Conservation (phyloP, 2,888 invertebrate species). For the Lepidochitona cinerea region DNA sequence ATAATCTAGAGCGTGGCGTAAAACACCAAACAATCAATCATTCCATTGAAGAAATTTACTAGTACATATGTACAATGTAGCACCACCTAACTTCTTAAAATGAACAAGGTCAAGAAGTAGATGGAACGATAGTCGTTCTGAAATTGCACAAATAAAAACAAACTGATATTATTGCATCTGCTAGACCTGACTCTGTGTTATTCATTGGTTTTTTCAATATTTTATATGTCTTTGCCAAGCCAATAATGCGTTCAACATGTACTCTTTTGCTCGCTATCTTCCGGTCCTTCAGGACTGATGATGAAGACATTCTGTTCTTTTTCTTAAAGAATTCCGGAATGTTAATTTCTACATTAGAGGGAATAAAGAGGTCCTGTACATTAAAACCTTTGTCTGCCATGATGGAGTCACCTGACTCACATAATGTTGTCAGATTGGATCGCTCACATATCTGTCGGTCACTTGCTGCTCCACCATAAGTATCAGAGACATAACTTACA, state of each 20-base stretch:
- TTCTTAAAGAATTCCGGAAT: slow-evolving; percentile 40
- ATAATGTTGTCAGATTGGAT: slow-evolving; percentile 12
- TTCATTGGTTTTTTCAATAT: no score
- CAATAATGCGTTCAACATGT: slow-evolving; percentile 38
- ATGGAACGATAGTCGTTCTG: no score
- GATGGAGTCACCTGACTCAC: slow-evolving; percentile 29
- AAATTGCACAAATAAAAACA: no score
- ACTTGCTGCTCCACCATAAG: slow-evolving; percentile 33
- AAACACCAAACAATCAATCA: no score
- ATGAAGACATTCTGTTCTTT: slow-evolving; percentile 28
- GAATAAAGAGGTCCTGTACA: slow-evolving; percentile 32
- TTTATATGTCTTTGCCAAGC: slow-evolving; percentile 33
- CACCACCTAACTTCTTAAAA: no score
- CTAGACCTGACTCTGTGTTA: no score
- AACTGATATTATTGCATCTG: no score
- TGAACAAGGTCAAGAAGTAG: no score
- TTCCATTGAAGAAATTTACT: no score
- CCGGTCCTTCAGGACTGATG: slow-evolving; percentile 24
- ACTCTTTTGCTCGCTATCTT: slow-evolving; percentile 34
- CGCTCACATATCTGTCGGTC: slow-evolving; percentile 35
- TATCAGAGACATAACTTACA: slow-evolving; percentile 11
- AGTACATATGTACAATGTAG: no score
- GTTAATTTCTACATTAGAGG: slow-evolving; percentile 32
- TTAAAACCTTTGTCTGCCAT: slow-evolving; percentile 33
- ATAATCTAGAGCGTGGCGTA: no score